phyloP scores from a whole-genome alignment of 2,888 invertebrate genomes.

The Chirona hameri region DNA sequence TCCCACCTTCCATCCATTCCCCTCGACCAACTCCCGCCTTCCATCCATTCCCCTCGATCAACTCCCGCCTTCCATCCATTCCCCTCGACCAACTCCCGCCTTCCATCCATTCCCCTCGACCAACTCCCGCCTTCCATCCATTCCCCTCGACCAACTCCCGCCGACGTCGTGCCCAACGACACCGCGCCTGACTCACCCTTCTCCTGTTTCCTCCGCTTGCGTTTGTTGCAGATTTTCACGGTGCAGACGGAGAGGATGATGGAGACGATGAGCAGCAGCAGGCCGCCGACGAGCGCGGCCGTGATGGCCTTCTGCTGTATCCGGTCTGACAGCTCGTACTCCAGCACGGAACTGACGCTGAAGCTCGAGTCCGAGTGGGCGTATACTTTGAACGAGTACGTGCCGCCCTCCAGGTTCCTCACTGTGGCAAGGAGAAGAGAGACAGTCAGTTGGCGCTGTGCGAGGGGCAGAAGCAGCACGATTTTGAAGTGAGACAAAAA shows the following conservation, averaged over 20 bases:
- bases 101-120: too few species aligned
- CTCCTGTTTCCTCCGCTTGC: constrained; percentile 94
- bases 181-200: constrained; percentile 65
- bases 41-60: too few species aligned
- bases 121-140: too few species aligned
- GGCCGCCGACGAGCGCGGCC: constrained; percentile 93
- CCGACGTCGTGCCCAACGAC: too few species aligned
- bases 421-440: constrained; percentile 54
- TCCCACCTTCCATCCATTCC: too few species aligned
- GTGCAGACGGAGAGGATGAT: constrained; percentile 95
- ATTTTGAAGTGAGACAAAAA: too few species aligned
- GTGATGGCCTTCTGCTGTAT: constrained; percentile 88
- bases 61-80: too few species aligned
- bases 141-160: too few species aligned
- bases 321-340: constrained; percentile 63
- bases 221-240: constrained; percentile 95
- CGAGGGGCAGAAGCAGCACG: too few species aligned
- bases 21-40: too few species aligned
- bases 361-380: constrained; percentile 82
- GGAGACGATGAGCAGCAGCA: constrained; percentile 95
- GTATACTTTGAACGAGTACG: constrained; percentile 85
- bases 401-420: constrained; percentile 85
- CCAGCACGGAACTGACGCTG: constrained; percentile 81
- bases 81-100: too few species aligned
- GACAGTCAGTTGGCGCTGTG: not conserved